These are phyloP conservation scores for Cyprinella venusta DNA, from an alignment of 2,797 vertebrate species.

Conservation along the genomic window DNA sequence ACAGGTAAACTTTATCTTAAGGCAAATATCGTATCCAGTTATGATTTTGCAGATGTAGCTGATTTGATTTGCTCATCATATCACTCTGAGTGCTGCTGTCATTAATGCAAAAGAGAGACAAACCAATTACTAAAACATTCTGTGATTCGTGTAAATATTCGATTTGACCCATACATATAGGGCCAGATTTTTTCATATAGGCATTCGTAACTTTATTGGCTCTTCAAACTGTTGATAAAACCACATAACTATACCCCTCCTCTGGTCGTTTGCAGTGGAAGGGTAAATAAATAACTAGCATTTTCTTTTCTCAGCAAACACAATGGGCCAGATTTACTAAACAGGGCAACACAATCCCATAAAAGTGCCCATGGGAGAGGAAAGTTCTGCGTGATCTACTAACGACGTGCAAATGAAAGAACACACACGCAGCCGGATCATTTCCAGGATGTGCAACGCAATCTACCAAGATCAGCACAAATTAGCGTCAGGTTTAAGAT, in stretches of 20 bases:
- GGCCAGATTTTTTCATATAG: background rate
- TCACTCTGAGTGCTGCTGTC: background rate
- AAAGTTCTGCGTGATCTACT: background rate
- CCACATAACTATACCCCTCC: background rate
- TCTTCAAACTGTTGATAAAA: background rate
- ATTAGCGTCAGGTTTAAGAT: too few relatives aligned
- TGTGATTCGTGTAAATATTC: background rate
- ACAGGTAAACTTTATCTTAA: slow-evolving; percentile 77
- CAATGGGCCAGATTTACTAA: too few relatives aligned
- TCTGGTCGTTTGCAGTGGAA: background rate
- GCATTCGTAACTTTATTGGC: background rate
- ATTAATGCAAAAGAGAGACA: background rate
- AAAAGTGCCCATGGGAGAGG: background rate
- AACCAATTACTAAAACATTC: background rate
- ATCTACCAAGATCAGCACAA: too few relatives aligned
- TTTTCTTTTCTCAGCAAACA: background rate
- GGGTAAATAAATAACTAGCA: background rate
- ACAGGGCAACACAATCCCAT: background rate
- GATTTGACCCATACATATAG: background rate
- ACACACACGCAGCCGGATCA: too few relatives aligned
- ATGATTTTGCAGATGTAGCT: background rate
- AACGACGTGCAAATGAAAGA: too few relatives aligned
- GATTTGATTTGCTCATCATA: background rate
- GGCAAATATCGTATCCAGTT: background rate
- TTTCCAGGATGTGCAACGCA: too few relatives aligned